These are phyloP conservation scores for Amphipoea oculea DNA, from an alignment of 2,888 invertebrate species.

Conservation along the genomic window DNA sequence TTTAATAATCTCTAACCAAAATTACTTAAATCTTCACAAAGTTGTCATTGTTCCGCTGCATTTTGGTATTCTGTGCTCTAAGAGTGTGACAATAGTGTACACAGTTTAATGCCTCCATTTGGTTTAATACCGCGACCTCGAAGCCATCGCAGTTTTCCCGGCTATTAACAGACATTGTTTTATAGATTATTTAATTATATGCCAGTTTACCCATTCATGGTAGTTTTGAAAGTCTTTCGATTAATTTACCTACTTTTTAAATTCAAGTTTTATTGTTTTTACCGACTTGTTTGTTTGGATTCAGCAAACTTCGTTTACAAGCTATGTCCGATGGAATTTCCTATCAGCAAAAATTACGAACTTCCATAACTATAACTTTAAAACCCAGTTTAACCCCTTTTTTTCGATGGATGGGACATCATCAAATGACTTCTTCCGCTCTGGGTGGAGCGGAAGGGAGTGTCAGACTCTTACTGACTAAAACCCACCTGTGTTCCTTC, in stretches of 20 bases:
- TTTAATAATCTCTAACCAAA: no score
- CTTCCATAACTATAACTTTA: background rate
- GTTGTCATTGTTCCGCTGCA: background rate
- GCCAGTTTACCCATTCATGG: background rate
- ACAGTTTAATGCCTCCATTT: slow-evolving; percentile 32
- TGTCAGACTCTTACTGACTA: no score
- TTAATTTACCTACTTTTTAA: no score
- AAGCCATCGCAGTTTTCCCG: background rate
- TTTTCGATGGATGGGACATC: no score
- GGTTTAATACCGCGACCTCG: slow-evolving; percentile 13
- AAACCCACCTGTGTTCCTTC: no score
- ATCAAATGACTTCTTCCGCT: no score
- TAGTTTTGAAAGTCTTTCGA: background rate
- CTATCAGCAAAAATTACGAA: background rate
- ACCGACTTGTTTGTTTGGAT: background rate
- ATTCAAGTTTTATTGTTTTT: no score
- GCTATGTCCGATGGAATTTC: no score
- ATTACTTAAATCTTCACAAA: background rate
- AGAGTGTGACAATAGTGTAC: slow-evolving; percentile 28
- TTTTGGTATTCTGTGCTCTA: slow-evolving; percentile 22
- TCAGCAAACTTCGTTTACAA: no score
- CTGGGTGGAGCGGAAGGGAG: no score
- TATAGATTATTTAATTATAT: slow-evolving; percentile 19
- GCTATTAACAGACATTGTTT: slow-evolving; percentile 21
- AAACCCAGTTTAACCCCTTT: background rate